These are phyloP conservation scores for Ceriagrion tenellum DNA, from an alignment of 2,888 invertebrate species.

Conservation along the genomic window DNA sequence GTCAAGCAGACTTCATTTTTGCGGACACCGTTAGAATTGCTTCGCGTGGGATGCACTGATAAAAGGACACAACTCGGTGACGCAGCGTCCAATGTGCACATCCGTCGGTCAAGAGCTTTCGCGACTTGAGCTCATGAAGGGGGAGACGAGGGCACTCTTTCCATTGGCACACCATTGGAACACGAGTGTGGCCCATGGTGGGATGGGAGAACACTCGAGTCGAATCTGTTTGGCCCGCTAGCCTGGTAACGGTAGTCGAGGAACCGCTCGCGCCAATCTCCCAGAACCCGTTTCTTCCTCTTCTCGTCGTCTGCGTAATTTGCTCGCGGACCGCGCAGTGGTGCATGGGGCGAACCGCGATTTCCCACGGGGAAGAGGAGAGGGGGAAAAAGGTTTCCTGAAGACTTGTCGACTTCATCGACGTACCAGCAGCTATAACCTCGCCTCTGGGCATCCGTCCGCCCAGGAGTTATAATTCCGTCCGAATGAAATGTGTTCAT, in stretches of 20 bases:
- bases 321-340: background rate
- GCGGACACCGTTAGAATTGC: no score
- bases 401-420: background rate
- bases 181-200: background rate
- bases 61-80: no score
- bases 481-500: background rate
- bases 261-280: slow-evolving; percentile 42
- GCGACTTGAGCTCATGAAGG: no score
- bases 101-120: no score
- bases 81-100: no score
- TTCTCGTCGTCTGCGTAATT: slow-evolving; percentile 14
- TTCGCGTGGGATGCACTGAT: no score
- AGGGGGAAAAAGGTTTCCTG: background rate
- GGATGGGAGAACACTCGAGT: slow-evolving; percentile 9
- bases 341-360: background rate
- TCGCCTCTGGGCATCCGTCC: background rate
- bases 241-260: slow-evolving; percentile 57
- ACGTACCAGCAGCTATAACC: background rate
- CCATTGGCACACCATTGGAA: no score
- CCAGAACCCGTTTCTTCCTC: background rate
- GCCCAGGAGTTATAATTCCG: background rate
- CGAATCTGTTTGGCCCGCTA: slow-evolving; percentile 64
- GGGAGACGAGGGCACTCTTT: background rate
- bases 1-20: no score
- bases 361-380: background rate